phyloP scores from a whole-genome alignment of 2,888 invertebrate genomes.

The Cybosia mesomella region DNA sequence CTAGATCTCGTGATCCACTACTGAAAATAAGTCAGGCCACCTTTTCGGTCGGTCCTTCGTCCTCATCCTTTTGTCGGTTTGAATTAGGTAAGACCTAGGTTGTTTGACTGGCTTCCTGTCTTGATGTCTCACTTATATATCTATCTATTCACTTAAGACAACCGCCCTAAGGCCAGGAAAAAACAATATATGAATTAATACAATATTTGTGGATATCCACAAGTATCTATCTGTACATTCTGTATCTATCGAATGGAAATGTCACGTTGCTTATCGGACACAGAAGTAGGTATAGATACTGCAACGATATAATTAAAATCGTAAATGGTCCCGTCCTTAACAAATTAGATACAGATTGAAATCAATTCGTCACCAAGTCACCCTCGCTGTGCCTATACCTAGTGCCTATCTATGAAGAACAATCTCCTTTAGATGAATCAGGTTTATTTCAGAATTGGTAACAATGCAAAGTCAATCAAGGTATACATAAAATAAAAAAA shows the following conservation, averaged over 20 bases:
- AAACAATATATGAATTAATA: too few species aligned
- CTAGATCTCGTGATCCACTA: background rate
- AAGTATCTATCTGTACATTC: background rate
- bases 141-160: too few species aligned
- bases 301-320: background rate
- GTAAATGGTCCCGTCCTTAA: background rate
- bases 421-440: background rate
- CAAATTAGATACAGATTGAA: background rate
- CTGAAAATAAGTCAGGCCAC: background rate
- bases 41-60: background rate
- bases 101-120: background rate
- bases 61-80: too few species aligned
- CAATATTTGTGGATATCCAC: background rate
- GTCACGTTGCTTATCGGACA: background rate
- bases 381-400: too few species aligned
- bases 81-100: background rate
- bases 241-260: background rate
- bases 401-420: too few species aligned
- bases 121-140: background rate
- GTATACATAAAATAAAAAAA: background rate
- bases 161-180: too few species aligned
- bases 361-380: background rate
- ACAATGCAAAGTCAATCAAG: background rate
- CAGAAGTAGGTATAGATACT: background rate
- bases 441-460: background rate